phyloP scores from a whole-genome alignment of 2,888 invertebrate species.

The Ptychoptera albimana region DNA sequence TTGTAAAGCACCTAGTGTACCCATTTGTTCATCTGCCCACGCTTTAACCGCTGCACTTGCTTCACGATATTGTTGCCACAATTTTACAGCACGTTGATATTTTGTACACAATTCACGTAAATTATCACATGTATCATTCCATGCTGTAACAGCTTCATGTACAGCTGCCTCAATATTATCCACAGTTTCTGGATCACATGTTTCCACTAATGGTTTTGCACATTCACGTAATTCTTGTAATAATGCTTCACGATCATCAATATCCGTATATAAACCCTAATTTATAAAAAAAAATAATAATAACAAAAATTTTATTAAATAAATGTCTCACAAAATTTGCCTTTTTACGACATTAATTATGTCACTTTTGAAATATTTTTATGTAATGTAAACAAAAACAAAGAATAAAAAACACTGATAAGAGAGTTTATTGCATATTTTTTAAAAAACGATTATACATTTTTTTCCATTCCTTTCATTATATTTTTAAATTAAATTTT shows the following conservation, averaged over 20 bases:
- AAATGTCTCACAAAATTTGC: too few relatives aligned
- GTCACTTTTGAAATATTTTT: not conserved
- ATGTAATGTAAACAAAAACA: too few relatives aligned
- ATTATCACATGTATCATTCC: constrained; percentile 64
- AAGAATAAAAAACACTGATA: not conserved
- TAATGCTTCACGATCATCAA: constrained; percentile 55
- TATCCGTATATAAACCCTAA: constrained; percentile 60
- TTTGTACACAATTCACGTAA: constrained; percentile 57
- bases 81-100: constrained; percentile 65
- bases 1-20: constrained; percentile 49
- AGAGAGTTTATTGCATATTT: constrained; percentile 1
- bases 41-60: constrained; percentile 59
- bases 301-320: too few relatives aligned
- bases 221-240: constrained; percentile 53
- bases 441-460: not conserved
- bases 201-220: constrained; percentile 54
- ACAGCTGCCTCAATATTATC: constrained; percentile 58
- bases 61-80: constrained; percentile 68
- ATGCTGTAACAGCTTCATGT: constrained; percentile 61
- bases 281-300: too few relatives aligned
- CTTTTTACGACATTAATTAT: not conserved
- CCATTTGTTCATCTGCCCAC: constrained; percentile 63
- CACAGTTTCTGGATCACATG: constrained; percentile 52
- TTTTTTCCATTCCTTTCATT: too few relatives aligned
- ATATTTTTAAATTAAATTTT: too few relatives aligned